phyloP scores from a whole-genome alignment of 2,113 vertebrate species.

The Seriola rivoliana region DNA sequence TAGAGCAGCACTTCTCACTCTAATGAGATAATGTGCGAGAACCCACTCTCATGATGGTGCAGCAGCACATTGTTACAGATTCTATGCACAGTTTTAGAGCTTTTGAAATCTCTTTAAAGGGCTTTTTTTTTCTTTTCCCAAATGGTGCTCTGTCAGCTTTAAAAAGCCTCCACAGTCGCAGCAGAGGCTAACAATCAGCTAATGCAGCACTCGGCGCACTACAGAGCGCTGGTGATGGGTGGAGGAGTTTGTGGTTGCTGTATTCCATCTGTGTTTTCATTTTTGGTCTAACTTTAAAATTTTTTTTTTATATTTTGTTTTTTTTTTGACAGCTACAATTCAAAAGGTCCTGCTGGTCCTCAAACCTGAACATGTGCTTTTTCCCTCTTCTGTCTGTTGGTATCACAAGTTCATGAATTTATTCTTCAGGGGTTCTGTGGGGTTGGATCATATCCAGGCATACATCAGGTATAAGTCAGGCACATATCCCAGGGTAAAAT shows the following conservation, averaged over 20 bases:
- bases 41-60: background rate
- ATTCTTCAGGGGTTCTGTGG: background rate
- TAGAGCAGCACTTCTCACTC: background rate
- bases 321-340: background rate
- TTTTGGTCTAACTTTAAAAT: background rate
- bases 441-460: background rate
- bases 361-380: background rate
- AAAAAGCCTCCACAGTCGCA: conserved; percentile 46
- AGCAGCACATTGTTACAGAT: background rate
- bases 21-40: conserved; percentile 39
- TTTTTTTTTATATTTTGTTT: background rate
- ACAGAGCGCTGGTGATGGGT: background rate
- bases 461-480: background rate
- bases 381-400: background rate
- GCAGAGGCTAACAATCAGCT: conserved; percentile 22
- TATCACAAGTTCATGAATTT: background rate
- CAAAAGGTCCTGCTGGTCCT: background rate
- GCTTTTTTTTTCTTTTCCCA: conserved; percentile 2
- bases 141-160: conserved; percentile 49
- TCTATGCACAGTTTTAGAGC: conserved; percentile 6
- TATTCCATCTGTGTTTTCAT: background rate
- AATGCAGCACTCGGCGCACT: conserved; percentile 5
- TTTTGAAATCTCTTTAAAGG: conserved; percentile 31
- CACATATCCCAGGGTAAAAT: background rate
- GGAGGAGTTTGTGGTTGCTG: background rate